Evolutionary conservation across 2,797 vertebrate species (phyloP).

Genomic region (Typhlichthys eigenmanni): DNA sequence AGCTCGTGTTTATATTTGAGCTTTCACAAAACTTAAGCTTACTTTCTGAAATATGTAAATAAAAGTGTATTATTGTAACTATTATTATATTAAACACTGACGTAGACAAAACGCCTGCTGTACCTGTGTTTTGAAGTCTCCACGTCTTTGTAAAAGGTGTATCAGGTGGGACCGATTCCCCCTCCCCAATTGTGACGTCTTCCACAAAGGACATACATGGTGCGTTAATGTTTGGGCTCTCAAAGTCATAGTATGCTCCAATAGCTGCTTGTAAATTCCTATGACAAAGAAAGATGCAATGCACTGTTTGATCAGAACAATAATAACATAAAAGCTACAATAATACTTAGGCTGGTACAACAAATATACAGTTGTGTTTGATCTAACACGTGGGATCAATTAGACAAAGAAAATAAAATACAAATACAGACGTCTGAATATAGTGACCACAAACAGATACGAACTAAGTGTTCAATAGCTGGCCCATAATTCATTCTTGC

Average conservation of each 20-base stretch:
- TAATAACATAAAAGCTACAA: too few relatives aligned
- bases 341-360: too few relatives aligned
- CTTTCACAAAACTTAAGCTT: too few relatives aligned
- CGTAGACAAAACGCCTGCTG: background rate
- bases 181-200: slow-evolving; percentile 99
- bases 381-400: too few relatives aligned
- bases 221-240: slow-evolving; percentile 96
- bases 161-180: slow-evolving; percentile 97
- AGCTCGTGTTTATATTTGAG: too few relatives aligned
- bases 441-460: slow-evolving; percentile 2
- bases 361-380: too few relatives aligned
- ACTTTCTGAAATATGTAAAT: too few relatives aligned
- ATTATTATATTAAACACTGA: too few relatives aligned
- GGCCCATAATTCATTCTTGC: slow-evolving; percentile 27
- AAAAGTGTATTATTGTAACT: too few relatives aligned
- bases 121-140: slow-evolving; percentile 98
- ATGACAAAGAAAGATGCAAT: slow-evolving; percentile 8
- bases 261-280: slow-evolving; percentile 99
- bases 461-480: background rate
- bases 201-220: slow-evolving; percentile 98
- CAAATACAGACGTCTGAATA: background rate
- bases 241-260: slow-evolving; percentile 98
- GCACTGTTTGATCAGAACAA: too few relatives aligned
- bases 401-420: background rate
- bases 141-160: slow-evolving; percentile 98